These are phyloP conservation scores for Bibio marci DNA, from an alignment of 2,888 invertebrate species.

Conservation along the genomic window DNA sequence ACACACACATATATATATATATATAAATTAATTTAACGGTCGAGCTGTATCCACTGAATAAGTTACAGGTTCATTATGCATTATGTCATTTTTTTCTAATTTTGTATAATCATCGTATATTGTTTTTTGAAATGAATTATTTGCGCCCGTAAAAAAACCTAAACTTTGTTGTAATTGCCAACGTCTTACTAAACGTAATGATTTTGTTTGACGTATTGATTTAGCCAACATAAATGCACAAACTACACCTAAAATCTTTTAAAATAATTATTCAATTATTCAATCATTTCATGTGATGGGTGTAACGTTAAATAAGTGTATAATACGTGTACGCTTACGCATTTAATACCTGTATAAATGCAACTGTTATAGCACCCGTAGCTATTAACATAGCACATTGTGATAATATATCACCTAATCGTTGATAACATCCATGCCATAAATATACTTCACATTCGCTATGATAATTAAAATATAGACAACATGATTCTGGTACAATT, in stretches of 20 bases:
- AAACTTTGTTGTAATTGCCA: conserved; percentile 39
- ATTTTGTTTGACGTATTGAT: conserved; percentile 63
- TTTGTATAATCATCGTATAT: conserved; percentile 3
- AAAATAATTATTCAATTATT: no score
- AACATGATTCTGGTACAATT: conserved; percentile 42
- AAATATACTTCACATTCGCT: conserved; percentile 18
- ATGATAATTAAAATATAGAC: conserved; percentile 16
- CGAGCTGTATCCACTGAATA: neutral
- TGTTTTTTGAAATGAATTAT: neutral
- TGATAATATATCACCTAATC: conserved; percentile 40
- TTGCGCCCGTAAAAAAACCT: conserved; percentile 15
- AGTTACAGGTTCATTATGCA: neutral
- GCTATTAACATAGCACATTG: conserved; percentile 55
- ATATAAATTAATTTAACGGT: no score
- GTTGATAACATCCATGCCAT: conserved; percentile 39
- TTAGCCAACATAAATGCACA: conserved; percentile 80
- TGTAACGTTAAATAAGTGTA: no score
- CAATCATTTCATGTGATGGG: no score
- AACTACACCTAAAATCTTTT: conserved; percentile 71
- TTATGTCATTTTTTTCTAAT: neutral
- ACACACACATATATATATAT: no score
- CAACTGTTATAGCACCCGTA: conserved; percentile 62
- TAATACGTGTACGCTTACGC: neutral
- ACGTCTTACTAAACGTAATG: conserved; percentile 48
- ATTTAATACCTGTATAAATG: conserved; percentile 56